Conservation (phyloP, 2,797 vertebrate genomes). For the Gobionotothen gibberifrons region DNA sequence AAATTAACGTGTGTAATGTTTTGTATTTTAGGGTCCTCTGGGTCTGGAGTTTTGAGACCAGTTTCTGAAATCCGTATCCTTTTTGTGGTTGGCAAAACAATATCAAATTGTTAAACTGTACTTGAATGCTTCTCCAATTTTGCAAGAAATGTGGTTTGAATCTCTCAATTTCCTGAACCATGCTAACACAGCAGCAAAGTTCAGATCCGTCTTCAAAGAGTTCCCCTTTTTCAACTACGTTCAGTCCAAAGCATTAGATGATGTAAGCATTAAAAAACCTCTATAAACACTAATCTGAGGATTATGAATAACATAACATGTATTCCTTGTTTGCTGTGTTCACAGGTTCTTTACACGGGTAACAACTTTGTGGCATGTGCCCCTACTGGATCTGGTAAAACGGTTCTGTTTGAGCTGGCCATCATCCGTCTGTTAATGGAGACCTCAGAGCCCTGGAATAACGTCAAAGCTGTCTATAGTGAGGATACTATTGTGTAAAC, state of each 20-base stretch:
- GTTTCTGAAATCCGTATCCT: conserved; percentile 99
- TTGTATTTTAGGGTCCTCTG: conserved; percentile 79
- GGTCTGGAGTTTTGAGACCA: conserved; percentile 85
- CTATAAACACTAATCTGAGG: neutral
- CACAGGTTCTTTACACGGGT: conserved; percentile 93
- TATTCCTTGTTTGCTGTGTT: conserved; percentile 36
- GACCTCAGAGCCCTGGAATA: conserved; percentile 90
- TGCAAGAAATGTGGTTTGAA: conserved; percentile 15
- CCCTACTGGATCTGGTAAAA: conserved; percentile 98
- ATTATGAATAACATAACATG: conserved; percentile 12
- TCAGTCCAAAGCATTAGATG: conserved; percentile 95
- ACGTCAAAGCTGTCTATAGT: conserved; percentile 98
- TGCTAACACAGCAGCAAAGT: conserved; percentile 87
- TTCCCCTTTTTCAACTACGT: conserved; percentile 98
- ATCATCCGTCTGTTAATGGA: conserved; percentile 94
- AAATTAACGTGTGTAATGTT: conserved; percentile 2
- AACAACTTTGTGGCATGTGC: conserved; percentile 96
- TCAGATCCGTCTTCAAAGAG: conserved; percentile 93
- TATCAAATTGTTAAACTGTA: conserved; percentile 13
- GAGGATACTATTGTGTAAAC: conserved; percentile 70
- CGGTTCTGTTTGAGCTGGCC: conserved; percentile 95
- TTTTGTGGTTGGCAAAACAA: conserved; percentile 48
- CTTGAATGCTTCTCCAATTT: conserved; percentile 18
- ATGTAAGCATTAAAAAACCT: conserved; percentile 87
- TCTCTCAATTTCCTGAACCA: conserved; percentile 76